A percentile compares a stretch with the other conserved stretches of the same genome.
Conservation (phyloP, 2,797 vertebrate species). For the Nannoperca obscura region DNA sequence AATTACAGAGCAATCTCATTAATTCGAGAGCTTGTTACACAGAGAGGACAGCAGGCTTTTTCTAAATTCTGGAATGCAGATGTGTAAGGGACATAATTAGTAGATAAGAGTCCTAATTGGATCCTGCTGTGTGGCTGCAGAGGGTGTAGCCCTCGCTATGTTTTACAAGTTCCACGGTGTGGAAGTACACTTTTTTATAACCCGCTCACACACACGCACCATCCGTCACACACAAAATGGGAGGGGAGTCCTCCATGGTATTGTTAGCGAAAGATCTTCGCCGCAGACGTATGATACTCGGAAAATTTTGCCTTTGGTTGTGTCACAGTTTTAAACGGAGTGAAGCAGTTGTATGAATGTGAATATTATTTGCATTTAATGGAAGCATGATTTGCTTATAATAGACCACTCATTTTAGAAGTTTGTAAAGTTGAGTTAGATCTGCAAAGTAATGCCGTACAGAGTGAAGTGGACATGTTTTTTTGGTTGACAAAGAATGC, state of each 20-base stretch:
- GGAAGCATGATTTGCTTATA: not conserved
- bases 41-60: slow-evolving; percentile 88
- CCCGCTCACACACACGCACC: slow-evolving; percentile 70
- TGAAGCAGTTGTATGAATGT: not conserved
- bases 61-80: slow-evolving; percentile 90
- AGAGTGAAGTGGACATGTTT: slow-evolving; percentile 25
- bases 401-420: not conserved
- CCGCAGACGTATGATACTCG: slow-evolving; percentile 15
- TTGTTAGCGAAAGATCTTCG: slow-evolving; percentile 42
- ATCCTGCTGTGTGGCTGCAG: slow-evolving; percentile 84
- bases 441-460: not conserved
- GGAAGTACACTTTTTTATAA: slow-evolving; percentile 78
- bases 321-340: slow-evolving; percentile 8
- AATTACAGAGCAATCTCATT: slow-evolving; percentile 97
- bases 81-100: slow-evolving; percentile 92
- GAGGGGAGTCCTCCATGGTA: slow-evolving; percentile 36
- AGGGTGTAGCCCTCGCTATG: slow-evolving; percentile 79
- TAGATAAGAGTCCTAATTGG: slow-evolving; percentile 86
- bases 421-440: not conserved
- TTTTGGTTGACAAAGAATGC: slow-evolving; percentile 55
- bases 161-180: slow-evolving; percentile 83
- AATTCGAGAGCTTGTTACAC: slow-evolving; percentile 93
- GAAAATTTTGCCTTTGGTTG: slow-evolving; percentile 6
- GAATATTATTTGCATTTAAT: not conserved
- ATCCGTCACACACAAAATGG: slow-evolving; percentile 64